Conservation (phyloP, 2,113 vertebrate genomes). For the Pantherophis guttatus region DNA sequence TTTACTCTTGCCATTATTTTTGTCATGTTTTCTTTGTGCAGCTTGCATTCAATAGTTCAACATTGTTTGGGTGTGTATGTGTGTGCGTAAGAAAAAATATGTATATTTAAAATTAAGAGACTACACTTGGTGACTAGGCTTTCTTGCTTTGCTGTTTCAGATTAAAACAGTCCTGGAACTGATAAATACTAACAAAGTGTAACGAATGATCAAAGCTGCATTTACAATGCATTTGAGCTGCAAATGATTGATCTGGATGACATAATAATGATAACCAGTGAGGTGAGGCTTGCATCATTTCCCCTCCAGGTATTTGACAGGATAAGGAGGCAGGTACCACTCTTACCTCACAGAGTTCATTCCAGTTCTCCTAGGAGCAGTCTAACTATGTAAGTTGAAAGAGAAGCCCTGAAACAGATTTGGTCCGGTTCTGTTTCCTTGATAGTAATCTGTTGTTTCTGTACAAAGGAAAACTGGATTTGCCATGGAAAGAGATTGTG, state of each 20-base stretch:
- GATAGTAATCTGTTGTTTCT: conserved; percentile 43
- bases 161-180: conserved; percentile 74
- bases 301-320: conserved; percentile 65
- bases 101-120: conserved; percentile 36
- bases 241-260: conserved; percentile 76
- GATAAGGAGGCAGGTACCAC: conserved; percentile 51
- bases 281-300: conserved; percentile 59
- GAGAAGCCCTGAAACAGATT: conserved; percentile 45
- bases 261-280: conserved; percentile 77
- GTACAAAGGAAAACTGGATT: conserved; percentile 18
- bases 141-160: conserved; percentile 71
- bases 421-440: conserved; percentile 29
- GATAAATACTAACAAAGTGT: conserved; percentile 81
- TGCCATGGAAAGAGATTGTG: neutral
- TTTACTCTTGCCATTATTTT: neutral
- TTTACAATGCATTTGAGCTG: conserved; percentile 66
- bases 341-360: conserved; percentile 57
- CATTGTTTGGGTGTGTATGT: conserved; percentile 48
- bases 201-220: conserved; percentile 79
- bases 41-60: conserved; percentile 38
- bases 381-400: conserved; percentile 28
- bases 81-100: conserved; percentile 53
- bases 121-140: conserved; percentile 59
- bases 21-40: conserved; percentile 28
- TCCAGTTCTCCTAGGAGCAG: conserved; percentile 28